Base-by-base conservation (phyloP, 2,113 vertebrate genomes). In the Dromaius novaehollandiae region DNA sequence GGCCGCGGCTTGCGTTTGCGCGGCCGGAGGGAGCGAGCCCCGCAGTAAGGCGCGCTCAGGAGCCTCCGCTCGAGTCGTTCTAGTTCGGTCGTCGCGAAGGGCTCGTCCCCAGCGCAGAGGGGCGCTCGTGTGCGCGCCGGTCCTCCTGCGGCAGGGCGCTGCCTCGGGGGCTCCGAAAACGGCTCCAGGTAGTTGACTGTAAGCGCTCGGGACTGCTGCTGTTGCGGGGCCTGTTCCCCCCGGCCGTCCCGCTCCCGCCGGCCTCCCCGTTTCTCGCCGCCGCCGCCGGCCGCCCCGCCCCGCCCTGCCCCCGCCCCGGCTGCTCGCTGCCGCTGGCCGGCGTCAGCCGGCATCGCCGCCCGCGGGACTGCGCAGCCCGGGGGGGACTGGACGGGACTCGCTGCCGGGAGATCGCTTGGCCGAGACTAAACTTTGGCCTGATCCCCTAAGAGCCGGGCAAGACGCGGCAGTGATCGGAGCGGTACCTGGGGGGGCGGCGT, bases 401-500 rank as follows among this genome's bases (percentile, higher is more conserved):
- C 81, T 89, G 95, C 89, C 92, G 6, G 93, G 63, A 87, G 76
- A 11, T 69, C 70, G 32, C 73, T 75, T 7, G 44, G 48, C 20
- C 40, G 4, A 65, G 77, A 50, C 74, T 20, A 61, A 44, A 44
- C 56, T 88, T 89, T 42, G 56, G 5, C 3, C 84, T 63, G 11
- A 56, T 66, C 86, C 46, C 53, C 71, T 26, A 86, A 40, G 86
- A 95, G 92, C 95, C 94, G 96, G 98, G 98, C 97, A 97, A 97
- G 98, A 86, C 97, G 90, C 87, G 76, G 96, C 86, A 75, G 82
- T 0, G 79, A 79, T 83, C 87, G 42, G 97, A 98, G 74, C 51
- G 97, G 98, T 98, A 97, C 98, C 97, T 91, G 87, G 84, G 92
- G 97, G 97, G 96, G 93, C 97, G 92, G 97, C 97, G 94, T 92